phyloP scores from a whole-genome alignment of 2,113 vertebrate species.

The Orthonyx spaldingii region DNA sequence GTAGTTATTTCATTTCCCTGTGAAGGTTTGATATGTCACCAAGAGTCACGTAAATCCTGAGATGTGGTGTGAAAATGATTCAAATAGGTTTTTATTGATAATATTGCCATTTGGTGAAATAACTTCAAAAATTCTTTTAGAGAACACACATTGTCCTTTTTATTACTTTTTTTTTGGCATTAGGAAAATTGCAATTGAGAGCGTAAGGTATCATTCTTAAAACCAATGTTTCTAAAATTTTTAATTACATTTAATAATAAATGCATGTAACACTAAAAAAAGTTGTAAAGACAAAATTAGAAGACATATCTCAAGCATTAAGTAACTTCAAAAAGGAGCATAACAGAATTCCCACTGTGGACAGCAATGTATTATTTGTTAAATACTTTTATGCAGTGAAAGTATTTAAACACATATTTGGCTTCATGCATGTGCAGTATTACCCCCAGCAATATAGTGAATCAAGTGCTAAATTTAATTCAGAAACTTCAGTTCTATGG shows the following conservation, averaged over 20 bases:
- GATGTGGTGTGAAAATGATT: neutral
- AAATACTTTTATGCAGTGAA: neutral
- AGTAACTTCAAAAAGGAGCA: neutral
- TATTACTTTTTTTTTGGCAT: neutral
- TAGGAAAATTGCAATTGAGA: neutral
- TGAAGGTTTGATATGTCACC: neutral
- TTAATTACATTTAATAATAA: neutral
- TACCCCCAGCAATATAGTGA: neutral
- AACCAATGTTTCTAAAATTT: neutral
- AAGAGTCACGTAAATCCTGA: neutral
- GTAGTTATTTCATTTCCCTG: neutral
- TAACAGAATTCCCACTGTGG: neutral
- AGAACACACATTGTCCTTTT: neutral
- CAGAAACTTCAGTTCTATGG: neutral
- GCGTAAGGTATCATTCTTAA: neutral
- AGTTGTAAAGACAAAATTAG: neutral
- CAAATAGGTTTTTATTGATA: neutral
- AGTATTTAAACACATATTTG: neutral
- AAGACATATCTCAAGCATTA: neutral
- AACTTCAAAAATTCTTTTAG: neutral
- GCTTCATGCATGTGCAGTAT: neutral
- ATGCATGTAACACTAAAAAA: neutral
- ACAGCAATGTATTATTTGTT: neutral
- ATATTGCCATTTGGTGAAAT: conserved; percentile 26
- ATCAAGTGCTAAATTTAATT: conserved; percentile 10